These are phyloP conservation scores for Temnothorax rugatulus DNA, from an alignment of 2,888 invertebrate species.

Conservation along the genomic window DNA sequence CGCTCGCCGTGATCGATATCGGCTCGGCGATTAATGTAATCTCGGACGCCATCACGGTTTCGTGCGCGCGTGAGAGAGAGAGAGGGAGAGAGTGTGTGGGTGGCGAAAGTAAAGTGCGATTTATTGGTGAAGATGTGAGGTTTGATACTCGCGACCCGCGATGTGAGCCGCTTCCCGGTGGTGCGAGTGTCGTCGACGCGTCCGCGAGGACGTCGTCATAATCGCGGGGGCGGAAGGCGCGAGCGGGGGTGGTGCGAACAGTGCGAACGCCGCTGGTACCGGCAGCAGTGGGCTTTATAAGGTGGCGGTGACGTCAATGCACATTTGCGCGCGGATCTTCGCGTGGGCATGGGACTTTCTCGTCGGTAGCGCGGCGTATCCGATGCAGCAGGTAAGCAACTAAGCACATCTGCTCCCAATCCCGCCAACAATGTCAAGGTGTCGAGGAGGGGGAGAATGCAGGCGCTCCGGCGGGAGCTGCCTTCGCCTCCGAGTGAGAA, in stretches of 20 bases:
- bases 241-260: neutral
- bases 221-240: neutral
- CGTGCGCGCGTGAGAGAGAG: neutral
- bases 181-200: constrained; percentile 1
- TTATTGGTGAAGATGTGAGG: constrained; percentile 15
- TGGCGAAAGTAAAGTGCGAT: neutral
- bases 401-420: neutral
- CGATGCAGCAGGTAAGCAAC: constrained; percentile 82
- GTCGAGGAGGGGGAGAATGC: neutral
- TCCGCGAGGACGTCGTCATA: neutral
- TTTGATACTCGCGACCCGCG: neutral
- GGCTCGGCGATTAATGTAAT: neutral
- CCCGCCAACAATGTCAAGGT: neutral
- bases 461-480: neutral
- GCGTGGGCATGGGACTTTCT: constrained; percentile 82
- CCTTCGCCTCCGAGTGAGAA: neutral
- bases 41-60: neutral
- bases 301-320: constrained; percentile 80
- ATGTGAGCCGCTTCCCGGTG: neutral
- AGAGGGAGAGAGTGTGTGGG: neutral
- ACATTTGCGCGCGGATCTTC: constrained; percentile 81
- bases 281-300: constrained; percentile 30
- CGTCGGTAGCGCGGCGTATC: constrained; percentile 78
- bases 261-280: neutral
- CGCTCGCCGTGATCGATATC: constrained; percentile 2